Base-by-base conservation (phyloP, 2,797 vertebrate species). In the Enteromius treurensis region DNA sequence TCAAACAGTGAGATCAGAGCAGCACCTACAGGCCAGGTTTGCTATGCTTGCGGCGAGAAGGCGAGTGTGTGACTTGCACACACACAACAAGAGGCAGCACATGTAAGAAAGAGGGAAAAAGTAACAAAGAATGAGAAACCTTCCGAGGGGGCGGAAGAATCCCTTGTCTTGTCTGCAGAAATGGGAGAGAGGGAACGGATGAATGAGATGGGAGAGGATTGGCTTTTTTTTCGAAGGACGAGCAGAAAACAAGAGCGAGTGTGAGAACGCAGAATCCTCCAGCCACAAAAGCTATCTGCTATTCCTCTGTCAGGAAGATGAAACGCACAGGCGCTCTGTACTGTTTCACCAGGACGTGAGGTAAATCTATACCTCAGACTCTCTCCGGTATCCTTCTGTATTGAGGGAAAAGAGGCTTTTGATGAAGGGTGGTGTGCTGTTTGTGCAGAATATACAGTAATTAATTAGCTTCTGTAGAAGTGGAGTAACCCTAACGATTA, bases 21-120 rank as follows among this genome's bases (percentile, higher is more conserved):
- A 89, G 65, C 90, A 90, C 90, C 90, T 89, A 87, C 88, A 90
- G 90, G 89, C 83, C 80, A 86, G 79, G 67, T 77, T 23, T 34
- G 80, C 75, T 60, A 29, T 51, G 26, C 40, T 67, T 42, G 68
- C 5, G 23, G 65, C 9, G 8, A 62, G 65, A 29, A 58, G 9
- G 37, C 45, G n/a, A 8, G 47, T 71, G 23, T 0, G 47, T 8
- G 51, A 40, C n/a, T 17, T 17, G 26, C 58, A 45, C 11, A 42
- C 53, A 77, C 34, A 65, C 9, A 1, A 29, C 1, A n/a, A 79
- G 45, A 51, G 29, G 14, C 19, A 47, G 17, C 1, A 42, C 11
- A 23, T 32, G 26, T 19, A 21, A 45, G 32, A 40, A 42, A 17
- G 4, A 49, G 49, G 29, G 6, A 42, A 34, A 75, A 10, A 55